phyloP scores from a whole-genome alignment of 2,113 vertebrate genomes.

The Cyanoliseus patagonus region DNA sequence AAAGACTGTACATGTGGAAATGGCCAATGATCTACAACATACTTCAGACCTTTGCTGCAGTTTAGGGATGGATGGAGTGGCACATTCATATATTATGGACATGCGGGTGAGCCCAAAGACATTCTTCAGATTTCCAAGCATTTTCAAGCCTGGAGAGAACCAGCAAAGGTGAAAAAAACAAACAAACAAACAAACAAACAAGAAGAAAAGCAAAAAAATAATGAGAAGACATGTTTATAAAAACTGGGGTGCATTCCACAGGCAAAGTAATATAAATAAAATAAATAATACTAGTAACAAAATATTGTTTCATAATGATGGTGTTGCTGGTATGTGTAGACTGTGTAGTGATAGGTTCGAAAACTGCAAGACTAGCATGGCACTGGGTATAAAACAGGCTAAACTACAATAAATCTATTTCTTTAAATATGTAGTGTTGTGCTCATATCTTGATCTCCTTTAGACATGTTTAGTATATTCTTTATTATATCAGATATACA shows the following conservation, averaged over 20 bases:
- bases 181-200: background rate
- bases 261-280: background rate
- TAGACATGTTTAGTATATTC: background rate
- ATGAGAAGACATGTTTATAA: background rate
- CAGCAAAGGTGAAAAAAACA: background rate
- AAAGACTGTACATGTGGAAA: background rate
- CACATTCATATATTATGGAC: background rate
- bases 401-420: background rate
- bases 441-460: background rate
- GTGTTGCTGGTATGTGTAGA: background rate
- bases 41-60: background rate
- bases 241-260: background rate
- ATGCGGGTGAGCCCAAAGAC: background rate
- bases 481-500: background rate
- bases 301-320: background rate
- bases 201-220: background rate
- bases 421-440: background rate
- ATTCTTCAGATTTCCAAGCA: background rate
- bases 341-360: background rate
- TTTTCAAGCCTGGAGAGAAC: background rate
- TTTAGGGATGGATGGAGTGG: background rate
- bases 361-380: background rate
- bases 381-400: background rate
- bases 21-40: background rate
- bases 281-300: background rate